Conservation (phyloP, 2,113 vertebrate species). For the Megatriorchis doriae region DNA sequence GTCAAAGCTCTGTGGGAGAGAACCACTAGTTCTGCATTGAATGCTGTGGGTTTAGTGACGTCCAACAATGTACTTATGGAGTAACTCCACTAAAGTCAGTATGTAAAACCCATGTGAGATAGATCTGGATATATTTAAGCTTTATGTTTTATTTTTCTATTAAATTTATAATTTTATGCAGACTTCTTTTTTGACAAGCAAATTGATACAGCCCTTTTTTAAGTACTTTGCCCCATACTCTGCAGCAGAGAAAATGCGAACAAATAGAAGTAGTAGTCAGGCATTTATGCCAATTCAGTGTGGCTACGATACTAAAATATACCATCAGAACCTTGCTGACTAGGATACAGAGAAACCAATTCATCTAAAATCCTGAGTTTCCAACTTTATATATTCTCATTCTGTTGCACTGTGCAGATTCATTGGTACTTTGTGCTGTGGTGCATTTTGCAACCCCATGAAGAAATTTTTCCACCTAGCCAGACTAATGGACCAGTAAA, state of each 20-base stretch:
- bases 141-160: neutral
- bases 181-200: neutral
- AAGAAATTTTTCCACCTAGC: neutral
- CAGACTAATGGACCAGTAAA: neutral
- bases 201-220: neutral
- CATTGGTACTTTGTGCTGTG: neutral
- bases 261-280: neutral
- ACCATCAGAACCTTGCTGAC: neutral
- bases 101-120: neutral
- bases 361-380: neutral
- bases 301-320: neutral
- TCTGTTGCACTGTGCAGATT: neutral
- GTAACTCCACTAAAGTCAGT: neutral
- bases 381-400: neutral
- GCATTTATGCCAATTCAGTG: neutral
- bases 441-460: neutral
- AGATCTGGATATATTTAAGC: neutral
- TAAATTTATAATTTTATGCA: neutral
- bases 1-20: neutral
- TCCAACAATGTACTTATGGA: neutral
- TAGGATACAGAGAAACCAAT: neutral
- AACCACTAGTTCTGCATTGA: neutral
- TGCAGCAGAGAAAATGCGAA: neutral
- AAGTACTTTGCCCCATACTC: neutral
- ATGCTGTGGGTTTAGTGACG: neutral